A percentile compares a stretch with the other conserved stretches of the same genome.
These are phyloP conservation scores for Dryadula phaetusa DNA, from an alignment of 2,888 invertebrate species.

Conservation along the genomic window DNA sequence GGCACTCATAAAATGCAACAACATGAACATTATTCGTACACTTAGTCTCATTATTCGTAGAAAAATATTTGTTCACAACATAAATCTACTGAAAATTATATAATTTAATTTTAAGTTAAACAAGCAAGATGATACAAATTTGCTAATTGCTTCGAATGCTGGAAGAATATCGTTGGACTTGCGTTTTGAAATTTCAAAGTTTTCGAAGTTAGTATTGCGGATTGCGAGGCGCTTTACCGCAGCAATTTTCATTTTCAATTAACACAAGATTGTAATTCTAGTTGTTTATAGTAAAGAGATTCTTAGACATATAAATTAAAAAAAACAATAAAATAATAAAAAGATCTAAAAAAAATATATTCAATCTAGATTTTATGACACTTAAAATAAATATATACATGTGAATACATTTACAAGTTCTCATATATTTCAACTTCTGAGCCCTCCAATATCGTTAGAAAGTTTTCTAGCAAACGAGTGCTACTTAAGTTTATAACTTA, in stretches of 20 bases:
- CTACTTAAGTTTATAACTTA: neutral
- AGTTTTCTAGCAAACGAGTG: constrained; percentile 4
- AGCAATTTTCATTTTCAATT: constrained; percentile 19
- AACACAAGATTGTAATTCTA: constrained; percentile 3
- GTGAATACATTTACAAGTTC: neutral
- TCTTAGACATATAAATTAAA: no score
- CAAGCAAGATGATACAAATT: constrained; percentile 23
- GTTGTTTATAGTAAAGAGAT: constrained; percentile 4
- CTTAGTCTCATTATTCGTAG: neutral
- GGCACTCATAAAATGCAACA: neutral
- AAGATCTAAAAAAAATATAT: no score
- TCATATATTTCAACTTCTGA: neutral
- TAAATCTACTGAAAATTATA: neutral
- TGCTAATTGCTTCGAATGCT: constrained; percentile 17
- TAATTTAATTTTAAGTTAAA: constrained; percentile 10
- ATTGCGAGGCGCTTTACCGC: constrained; percentile 17
- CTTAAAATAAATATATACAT: no score
- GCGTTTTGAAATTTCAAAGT: constrained; percentile 24
- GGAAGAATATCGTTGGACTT: constrained; percentile 26
- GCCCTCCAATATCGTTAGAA: neutral
- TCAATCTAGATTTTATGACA: no score
- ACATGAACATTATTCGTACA: neutral
- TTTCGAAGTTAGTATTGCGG: constrained; percentile 16
- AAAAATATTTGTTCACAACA: neutral
- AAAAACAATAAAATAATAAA: no score